These are phyloP conservation scores for Eidolon dupreanum DNA, from an alignment of 2,797 vertebrate species.

Conservation along the genomic window DNA sequence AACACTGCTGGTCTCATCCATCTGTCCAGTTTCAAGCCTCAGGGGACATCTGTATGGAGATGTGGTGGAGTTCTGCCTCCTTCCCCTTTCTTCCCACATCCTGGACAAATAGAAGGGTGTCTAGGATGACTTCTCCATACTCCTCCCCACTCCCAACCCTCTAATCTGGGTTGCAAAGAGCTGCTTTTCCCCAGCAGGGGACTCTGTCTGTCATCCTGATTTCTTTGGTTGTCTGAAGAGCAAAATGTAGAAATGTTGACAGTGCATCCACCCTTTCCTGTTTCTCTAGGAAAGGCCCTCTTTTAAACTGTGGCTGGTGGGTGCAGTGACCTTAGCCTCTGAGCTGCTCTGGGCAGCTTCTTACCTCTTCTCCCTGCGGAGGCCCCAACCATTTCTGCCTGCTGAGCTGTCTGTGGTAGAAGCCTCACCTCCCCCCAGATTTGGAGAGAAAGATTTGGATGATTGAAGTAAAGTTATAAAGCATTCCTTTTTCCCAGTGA, in stretches of 20 bases:
- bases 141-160: background rate
- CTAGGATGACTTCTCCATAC: background rate
- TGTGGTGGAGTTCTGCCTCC: background rate
- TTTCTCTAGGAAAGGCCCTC: background rate
- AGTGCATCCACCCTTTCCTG: background rate
- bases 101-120: background rate
- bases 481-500: slow-evolving; percentile 1
- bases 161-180: slow-evolving; percentile 21
- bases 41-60: background rate
- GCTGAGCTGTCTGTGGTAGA: background rate
- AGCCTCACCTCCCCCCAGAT: background rate
- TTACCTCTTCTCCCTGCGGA: background rate
- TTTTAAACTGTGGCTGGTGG: background rate
- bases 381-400: background rate
- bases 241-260: background rate
- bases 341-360: background rate
- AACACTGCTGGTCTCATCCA: background rate
- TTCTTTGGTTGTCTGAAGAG: slow-evolving; percentile 49
- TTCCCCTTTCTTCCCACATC: background rate
- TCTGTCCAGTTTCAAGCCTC: background rate
- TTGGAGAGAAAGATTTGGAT: background rate
- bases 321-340: background rate
- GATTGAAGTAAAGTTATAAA: background rate
- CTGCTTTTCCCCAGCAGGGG: background rate
- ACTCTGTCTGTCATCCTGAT: background rate